Evolutionary conservation across 2,797 vertebrate species (phyloP).

Genomic region (Hypotaenidia okinawae): DNA sequence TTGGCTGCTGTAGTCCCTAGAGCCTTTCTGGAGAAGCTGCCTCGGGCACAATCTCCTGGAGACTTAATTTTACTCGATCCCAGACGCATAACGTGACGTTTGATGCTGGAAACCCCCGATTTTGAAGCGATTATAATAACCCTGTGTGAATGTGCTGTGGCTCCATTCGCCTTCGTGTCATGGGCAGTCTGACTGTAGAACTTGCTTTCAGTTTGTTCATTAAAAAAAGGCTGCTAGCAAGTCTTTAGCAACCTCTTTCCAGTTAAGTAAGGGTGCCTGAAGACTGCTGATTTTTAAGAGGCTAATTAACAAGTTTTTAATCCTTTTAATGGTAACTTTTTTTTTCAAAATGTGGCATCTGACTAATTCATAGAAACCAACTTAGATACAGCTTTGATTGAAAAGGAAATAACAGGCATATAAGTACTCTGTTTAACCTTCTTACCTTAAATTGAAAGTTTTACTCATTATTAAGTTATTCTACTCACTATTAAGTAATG

Average conservation of each 20-base stretch:
- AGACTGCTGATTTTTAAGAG: background rate
- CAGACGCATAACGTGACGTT: background rate
- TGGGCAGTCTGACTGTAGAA: background rate
- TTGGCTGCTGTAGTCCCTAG: background rate
- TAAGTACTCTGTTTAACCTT: background rate
- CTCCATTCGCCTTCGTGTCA: background rate
- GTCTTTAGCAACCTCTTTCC: background rate
- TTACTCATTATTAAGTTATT: background rate
- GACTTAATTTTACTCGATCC: background rate
- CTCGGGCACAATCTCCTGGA: background rate
- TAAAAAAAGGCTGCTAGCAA: background rate
- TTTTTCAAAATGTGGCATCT: background rate
- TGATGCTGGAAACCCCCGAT: constrained; percentile 1
- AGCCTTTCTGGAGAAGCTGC: constrained; percentile 19
- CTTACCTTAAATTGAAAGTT: background rate
- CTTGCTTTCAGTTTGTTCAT: background rate
- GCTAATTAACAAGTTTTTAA: background rate
- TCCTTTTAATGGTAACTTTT: background rate
- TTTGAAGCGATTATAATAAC: background rate
- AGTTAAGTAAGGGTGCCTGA: background rate
- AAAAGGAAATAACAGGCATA: background rate
- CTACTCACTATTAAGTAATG: background rate
- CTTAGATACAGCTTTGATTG: background rate
- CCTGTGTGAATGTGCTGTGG: background rate
- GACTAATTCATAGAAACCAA: constrained; percentile 28